A percentile compares a stretch with the other conserved stretches of the same genome.
These are phyloP conservation scores for Penaeus japonicus DNA, from an alignment of 1,140 invertebrate species.

Conservation along the genomic window DNA sequence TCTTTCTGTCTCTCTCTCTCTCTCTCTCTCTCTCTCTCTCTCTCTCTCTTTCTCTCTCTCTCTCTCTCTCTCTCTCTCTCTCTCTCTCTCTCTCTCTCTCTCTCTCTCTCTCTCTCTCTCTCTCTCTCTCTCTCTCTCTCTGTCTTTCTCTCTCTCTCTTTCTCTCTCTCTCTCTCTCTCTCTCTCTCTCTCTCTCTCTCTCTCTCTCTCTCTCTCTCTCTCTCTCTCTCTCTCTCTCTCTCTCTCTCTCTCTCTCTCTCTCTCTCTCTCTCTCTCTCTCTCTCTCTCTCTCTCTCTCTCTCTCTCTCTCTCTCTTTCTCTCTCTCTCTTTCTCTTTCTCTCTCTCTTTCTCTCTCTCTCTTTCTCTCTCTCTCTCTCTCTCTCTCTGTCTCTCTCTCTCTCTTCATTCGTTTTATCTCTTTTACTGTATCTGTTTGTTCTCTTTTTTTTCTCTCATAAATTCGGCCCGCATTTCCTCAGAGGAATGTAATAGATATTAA, in stretches of 20 bases:
- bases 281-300: not conserved
- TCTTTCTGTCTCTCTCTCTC: not conserved
- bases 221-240: not conserved
- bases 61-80: not conserved
- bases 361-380: not conserved
- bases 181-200: not conserved
- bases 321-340: not conserved
- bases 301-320: not conserved
- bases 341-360: not conserved
- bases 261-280: not conserved
- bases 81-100: not conserved
- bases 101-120: not conserved
- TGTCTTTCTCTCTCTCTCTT: not conserved
- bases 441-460: no score
- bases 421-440: no score
- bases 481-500: no score
- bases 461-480: no score
- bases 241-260: not conserved
- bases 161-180: not conserved
- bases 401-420: no score
- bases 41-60: not conserved
- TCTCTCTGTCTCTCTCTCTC: not conserved
- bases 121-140: not conserved
- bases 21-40: not conserved
- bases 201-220: no score